These are phyloP conservation scores for Mus caroli DNA, from an alignment of 2,797 vertebrate species.

Conservation along the genomic window DNA sequence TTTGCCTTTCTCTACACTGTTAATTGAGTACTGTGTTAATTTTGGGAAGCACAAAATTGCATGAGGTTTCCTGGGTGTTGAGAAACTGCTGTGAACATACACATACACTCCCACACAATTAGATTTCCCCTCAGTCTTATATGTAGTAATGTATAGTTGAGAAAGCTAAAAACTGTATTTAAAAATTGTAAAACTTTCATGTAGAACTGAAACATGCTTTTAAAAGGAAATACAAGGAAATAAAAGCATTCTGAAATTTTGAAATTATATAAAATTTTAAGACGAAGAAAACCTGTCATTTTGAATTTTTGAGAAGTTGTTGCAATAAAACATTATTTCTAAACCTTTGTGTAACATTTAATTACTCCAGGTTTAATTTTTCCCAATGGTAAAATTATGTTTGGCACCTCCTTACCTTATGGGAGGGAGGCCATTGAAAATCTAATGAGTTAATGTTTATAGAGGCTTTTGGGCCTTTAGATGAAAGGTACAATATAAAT, in stretches of 20 bases:
- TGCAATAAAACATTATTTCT: not conserved
- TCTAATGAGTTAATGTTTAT: conserved; percentile 68
- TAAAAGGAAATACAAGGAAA: not conserved
- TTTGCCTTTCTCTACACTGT: not conserved
- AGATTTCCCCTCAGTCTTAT: not conserved
- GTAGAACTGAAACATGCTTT: not conserved
- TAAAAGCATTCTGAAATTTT: not conserved
- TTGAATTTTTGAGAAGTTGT: not conserved
- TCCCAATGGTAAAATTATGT: conserved; percentile 52
- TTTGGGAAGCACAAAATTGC: conserved; percentile 18
- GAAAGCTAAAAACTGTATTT: not conserved
- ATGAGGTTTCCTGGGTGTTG: not conserved
- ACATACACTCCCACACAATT: not conserved
- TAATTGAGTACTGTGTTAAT: not conserved
- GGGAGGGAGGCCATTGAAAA: conserved; percentile 19
- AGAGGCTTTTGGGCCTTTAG: conserved; percentile 63
- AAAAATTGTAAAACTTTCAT: not conserved
- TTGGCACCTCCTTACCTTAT: conserved; percentile 12
- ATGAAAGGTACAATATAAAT: conserved; percentile 74
- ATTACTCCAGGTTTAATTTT: conserved; percentile 58
- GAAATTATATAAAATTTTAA: not conserved
- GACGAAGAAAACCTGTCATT: not conserved
- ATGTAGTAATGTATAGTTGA: not conserved
- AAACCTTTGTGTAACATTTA: conserved; percentile 24
- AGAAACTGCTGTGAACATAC: not conserved